Evolutionary conservation across 2,113 vertebrate species (phyloP), one percentile per base, ranked within the genome.

Genomic region (Peucedramus taeniatus): DNA sequence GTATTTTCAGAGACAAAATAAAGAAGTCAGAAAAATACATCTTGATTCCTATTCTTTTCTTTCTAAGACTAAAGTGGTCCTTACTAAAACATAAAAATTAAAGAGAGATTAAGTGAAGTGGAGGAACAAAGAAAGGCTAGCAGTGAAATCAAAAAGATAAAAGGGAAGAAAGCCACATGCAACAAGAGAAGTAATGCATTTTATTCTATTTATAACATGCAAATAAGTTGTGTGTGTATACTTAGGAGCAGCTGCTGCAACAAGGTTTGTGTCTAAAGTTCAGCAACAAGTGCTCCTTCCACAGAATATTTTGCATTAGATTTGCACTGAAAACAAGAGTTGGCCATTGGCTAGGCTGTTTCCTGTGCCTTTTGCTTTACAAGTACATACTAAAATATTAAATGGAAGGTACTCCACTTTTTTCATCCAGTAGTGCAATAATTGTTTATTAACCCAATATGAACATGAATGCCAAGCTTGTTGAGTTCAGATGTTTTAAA

Each of bases 161-260:
- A 2, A 39, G 72, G 5, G 7, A 6, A 6, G 23, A 94, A 56
- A 71, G 4, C 0, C 28, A 4, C 9, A 50, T 22, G 13, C 9
- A 60, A 33, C 15, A 84, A 6, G 7, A 24, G 40, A 93, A 31
- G 15, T 18, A 60, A 31, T 39, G 14, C 1, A 9, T 4, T 94
- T 94, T 83, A 21, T 27, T 72, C 10, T 24, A 22, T 44, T 77
- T 80, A 11, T 17, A 76, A 10, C 24, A 30, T 37, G 33, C 4
- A 44, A 42, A 60, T 72, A 31, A 1, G 1, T 49, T 83, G 15
- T 27, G 2, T 39, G 9, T 45, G 3, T 28, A 16, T 27, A 45
- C 24, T 7, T 66, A 20, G 20, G 15, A 89, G 28, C 13, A 66
- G 56, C 31, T 91, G 10, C 45, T 77, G 37, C 26, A 35, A 44